Conservation (phyloP, 2,113 vertebrate genomes). For the Phylloscopus trochilus region DNA sequence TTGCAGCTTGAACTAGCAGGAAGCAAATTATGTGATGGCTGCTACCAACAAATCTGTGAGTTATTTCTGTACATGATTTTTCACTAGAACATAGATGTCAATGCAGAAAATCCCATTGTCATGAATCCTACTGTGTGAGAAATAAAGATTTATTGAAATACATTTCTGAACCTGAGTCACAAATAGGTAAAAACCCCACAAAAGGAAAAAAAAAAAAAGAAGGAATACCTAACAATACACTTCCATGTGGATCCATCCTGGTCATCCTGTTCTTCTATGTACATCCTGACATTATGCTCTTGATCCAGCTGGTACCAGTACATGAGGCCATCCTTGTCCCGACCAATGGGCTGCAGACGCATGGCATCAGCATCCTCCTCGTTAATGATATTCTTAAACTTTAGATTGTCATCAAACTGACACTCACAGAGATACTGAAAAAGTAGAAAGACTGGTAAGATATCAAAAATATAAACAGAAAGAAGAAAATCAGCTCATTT, state of each 20-base stretch:
- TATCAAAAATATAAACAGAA: not conserved
- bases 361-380: conserved; percentile 95
- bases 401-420: conserved; percentile 98
- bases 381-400: conserved; percentile 93
- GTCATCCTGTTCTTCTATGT: conserved; percentile 97
- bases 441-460: not conserved
- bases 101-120: not conserved
- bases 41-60: not conserved
- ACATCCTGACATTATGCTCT: conserved; percentile 94
- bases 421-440: conserved; percentile 94
- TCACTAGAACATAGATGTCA: not conserved
- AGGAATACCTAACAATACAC: conserved; percentile 90
- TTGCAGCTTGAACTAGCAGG: not conserved
- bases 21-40: not conserved
- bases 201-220: not conserved
- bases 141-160: not conserved
- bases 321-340: conserved; percentile 90
- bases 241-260: conserved; percentile 93
- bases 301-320: conserved; percentile 98
- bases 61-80: not conserved
- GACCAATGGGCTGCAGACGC: conserved; percentile 92
- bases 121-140: not conserved
- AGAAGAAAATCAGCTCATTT: not conserved
- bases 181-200: not conserved
- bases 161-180: not conserved